Evolutionary conservation across 2,797 vertebrate species (phyloP).

Genomic region (Pangasius sanitwongsei): DNA sequence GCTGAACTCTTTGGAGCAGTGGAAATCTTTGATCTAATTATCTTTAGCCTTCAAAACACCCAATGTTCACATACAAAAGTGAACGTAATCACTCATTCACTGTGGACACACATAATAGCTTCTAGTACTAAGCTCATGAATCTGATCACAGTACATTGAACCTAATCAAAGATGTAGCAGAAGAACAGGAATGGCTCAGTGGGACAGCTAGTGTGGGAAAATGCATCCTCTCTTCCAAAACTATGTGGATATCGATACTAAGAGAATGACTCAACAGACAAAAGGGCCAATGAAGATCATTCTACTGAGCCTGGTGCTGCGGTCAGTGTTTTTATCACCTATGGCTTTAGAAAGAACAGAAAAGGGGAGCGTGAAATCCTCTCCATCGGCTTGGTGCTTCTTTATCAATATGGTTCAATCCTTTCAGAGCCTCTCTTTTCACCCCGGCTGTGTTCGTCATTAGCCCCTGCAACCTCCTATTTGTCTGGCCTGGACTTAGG

Average conservation of each 20-base stretch:
- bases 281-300: slow-evolving; percentile 50
- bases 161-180: slow-evolving; percentile 41
- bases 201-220: slow-evolving; percentile 53
- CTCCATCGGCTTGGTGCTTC: slow-evolving; percentile 51
- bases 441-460: slow-evolving; percentile 72
- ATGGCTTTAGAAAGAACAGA: slow-evolving; percentile 47
- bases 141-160: slow-evolving; percentile 39
- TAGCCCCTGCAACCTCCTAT: slow-evolving; percentile 70
- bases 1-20: slow-evolving; percentile 7
- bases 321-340: slow-evolving; percentile 56
- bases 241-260: slow-evolving; percentile 39
- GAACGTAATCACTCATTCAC: slow-evolving; percentile 39
- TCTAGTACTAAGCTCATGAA: slow-evolving; percentile 39
- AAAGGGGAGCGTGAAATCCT: slow-evolving; percentile 36
- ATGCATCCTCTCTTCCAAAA: slow-evolving; percentile 26
- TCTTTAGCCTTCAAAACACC: slow-evolving; percentile 29
- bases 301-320: slow-evolving; percentile 38
- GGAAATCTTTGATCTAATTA: slow-evolving; percentile 40
- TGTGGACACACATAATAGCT: slow-evolving; percentile 32
- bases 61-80: slow-evolving; percentile 35
- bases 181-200: slow-evolving; percentile 26
- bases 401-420: slow-evolving; percentile 67
- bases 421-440: slow-evolving; percentile 65
- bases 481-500: slow-evolving; percentile 72
- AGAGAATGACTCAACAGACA: slow-evolving; percentile 46